Base-by-base conservation (phyloP, 2,797 vertebrate genomes). In the Anniella stebbinsi region DNA sequence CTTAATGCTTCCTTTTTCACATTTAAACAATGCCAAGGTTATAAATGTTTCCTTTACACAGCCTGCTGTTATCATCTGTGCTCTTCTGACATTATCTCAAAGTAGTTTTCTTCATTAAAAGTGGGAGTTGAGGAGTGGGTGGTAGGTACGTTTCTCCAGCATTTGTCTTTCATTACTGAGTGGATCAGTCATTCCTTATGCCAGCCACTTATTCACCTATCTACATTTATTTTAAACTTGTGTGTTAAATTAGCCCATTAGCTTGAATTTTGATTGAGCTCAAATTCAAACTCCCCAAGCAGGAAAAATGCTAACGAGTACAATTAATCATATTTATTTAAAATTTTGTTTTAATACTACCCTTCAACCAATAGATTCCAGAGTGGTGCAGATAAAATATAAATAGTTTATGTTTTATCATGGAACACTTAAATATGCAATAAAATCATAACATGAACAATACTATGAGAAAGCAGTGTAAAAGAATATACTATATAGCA, bases 1-100 rank as follows among this genome's bases (percentile, higher is more conserved):
- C 23, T 57, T 63, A 87, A 36, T 0, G 1, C 88, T 78, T 91
- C 75, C 38, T 67, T 89, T 45, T 92, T 60, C 83, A 72, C 45
- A 80, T 17, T 76, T 84, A 89, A 94, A 75, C 77, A 36, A 87
- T 45, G 88, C 0, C 57, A 45, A 4, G 63, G 90, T 91, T 81
- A 88, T 57, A 90, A 88, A 51, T 36, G 63, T 86, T 90, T 88
- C 63, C 84, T 33, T 48, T 51, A 30, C 33, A 75, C 54, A 87
- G 85, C 75, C 77, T 33, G 60, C 60, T 84, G 57, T 84, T 69
- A 69, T 73, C 69, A 38, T 86, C 84, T 90, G n/a, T 63, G 78
- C 77, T 86, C 88, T 93, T 91, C 57, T 82, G 51, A 78, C 80
- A 84, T 18, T 90, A 80, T 86, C 36, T 72, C 76, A 72, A 57